Evolutionary conservation across 2,888 invertebrate genomes (phyloP).

Genomic region (Cataglyphis cursor): DNA sequence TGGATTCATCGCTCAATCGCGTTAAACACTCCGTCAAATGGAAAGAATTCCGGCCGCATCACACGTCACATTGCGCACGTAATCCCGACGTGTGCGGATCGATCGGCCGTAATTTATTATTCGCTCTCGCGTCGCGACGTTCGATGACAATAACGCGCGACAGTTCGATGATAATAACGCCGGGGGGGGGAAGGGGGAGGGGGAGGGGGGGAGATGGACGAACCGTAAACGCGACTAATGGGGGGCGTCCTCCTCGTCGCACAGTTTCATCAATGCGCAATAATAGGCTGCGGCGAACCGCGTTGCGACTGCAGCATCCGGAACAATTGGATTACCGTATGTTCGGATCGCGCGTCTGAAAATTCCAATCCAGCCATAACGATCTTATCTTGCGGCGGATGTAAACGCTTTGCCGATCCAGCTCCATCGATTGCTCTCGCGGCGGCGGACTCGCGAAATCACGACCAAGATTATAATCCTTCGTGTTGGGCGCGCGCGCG

Average conservation of each 20-base stretch:
- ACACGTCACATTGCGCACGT: constrained; percentile 19
- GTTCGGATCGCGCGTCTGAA: constrained; percentile 69
- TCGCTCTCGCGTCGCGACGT: constrained; percentile 50
- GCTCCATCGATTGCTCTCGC: constrained; percentile 1
- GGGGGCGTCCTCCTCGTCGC: constrained; percentile 49
- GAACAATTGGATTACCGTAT: constrained; percentile 71
- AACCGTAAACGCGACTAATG: constrained; percentile 50
- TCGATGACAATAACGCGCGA: constrained; percentile 52
- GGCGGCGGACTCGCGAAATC: constrained; percentile 18
- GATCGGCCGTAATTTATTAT: constrained; percentile 51
- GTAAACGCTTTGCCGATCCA: constrained; percentile 18
- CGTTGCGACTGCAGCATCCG: constrained; percentile 26
- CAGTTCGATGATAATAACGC: constrained; percentile 53
- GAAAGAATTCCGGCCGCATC: constrained; percentile 31
- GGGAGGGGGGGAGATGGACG: not conserved
- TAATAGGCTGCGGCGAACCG: constrained; percentile 61
- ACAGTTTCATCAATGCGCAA: constrained; percentile 70
- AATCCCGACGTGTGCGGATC: constrained; percentile 12
- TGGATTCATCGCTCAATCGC: not conserved
- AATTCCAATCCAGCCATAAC: constrained; percentile 74
- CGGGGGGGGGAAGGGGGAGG: no score
- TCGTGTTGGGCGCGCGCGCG: constrained; percentile 34
- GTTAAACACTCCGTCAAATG: constrained; percentile 26
- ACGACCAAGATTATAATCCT: constrained; percentile 43
- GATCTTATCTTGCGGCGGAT: constrained; percentile 65